Conservation (phyloP, 1,140 invertebrate genomes). For the Brachionus plicatilis region DNA sequence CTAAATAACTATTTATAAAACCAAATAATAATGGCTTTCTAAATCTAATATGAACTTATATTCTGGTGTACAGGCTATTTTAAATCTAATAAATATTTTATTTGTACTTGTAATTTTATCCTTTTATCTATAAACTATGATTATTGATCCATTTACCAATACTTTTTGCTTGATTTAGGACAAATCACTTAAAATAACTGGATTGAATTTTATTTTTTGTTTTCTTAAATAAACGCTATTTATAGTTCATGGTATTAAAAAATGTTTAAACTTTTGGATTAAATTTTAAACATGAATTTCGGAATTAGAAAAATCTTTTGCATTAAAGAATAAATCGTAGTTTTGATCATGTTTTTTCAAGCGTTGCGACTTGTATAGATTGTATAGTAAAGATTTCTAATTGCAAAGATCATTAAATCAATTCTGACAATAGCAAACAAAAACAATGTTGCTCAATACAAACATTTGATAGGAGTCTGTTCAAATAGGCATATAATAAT, state of each 20-base stretch:
- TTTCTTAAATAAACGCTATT: neutral
- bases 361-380: no score
- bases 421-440: no score
- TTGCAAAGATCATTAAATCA: no score
- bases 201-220: neutral
- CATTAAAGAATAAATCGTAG: neutral
- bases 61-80: neutral
- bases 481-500: no score
- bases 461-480: no score
- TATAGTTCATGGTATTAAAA: neutral
- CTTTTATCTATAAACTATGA: neutral
- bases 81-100: neutral
- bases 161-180: neutral
- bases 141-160: neutral
- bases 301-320: neutral
- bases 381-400: no score
- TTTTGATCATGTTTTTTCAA: neutral
- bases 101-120: constrained; percentile 1
- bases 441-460: no score
- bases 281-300: neutral
- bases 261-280: neutral
- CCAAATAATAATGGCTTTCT: neutral
- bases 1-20: neutral
- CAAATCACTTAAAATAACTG: neutral
- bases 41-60: neutral